Evolutionary conservation across 2,797 vertebrate genomes (phyloP), one percentile per base, ranked within the genome.

Genomic region (Sternarchorhynchus goeldii): DNA sequence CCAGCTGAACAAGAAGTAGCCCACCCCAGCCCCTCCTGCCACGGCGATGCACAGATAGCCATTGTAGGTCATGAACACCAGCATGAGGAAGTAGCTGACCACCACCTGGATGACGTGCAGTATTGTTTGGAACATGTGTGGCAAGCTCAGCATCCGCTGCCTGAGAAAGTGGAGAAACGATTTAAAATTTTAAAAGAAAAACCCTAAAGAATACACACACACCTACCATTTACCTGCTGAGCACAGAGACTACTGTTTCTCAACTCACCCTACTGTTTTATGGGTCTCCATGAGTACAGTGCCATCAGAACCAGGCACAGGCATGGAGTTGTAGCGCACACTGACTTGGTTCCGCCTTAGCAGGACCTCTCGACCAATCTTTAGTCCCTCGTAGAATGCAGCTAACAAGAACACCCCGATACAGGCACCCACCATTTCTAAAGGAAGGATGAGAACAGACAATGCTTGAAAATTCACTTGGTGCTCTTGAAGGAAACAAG

Each of bases 1-100:
- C 97, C 97, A 99, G 92, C 97, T 98, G 92, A 99, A 99, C 87
- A 99, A 90, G 89, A 99, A 99, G 88, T 99, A 99, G 10, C 97
- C 97, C 0, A 90, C 93, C 17, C 97, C 97, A 0, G 97, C 96
- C 0, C 97, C 97, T 0, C 91, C 88, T 0, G 97, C 96, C 85
- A 97, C 95, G 0, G 97, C 96, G 0, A 99, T 97, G 91, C 97
- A 99, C 20, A 99, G 94, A 92, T 96, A 99, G 0, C 93, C 97
- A 0, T 99, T 99, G 93, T 97, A 99, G 1, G 96, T 98, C 97
- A 99, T 99, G 91, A 99, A 99, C 90, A 99, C 90, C 25, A 99
- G 94, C 97, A 99, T 99, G 75, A 99, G 94, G 85, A 98, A 94
- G 89, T 99, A 99, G 89, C 96, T 98, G 90, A 98, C 89, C 59